Evolutionary conservation across 2,888 invertebrate genomes (phyloP).

Genomic region (Drosophila multiciliata): DNA sequence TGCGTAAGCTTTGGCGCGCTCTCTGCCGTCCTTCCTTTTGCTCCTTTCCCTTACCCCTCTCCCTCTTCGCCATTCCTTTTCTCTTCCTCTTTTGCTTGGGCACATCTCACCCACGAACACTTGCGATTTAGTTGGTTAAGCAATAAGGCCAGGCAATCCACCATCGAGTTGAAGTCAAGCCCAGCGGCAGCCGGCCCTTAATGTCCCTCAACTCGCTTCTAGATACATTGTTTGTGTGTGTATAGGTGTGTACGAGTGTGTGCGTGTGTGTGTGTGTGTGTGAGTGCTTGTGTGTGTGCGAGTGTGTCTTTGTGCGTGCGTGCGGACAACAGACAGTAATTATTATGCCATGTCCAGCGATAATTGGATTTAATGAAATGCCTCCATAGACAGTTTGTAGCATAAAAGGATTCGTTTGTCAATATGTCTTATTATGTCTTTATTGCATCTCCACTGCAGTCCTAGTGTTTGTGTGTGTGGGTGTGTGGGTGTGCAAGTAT

Average conservation of each 20-base stretch:
- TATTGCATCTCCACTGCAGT: conserved; percentile 38
- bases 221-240: conserved; percentile 61
- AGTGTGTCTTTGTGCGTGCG: conserved; percentile 34
- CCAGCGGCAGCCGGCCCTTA: conserved; percentile 40
- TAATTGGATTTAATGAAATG: conserved; percentile 81
- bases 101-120: conserved; percentile 35
- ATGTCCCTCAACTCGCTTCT: conserved; percentile 59
- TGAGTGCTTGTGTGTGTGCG: conserved; percentile 21
- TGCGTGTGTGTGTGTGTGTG: conserved; percentile 29
- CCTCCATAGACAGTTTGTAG: conserved; percentile 46
- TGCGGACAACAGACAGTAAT: conserved; percentile 74
- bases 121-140: conserved; percentile 72
- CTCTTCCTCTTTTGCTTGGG: background rate
- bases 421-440: conserved; percentile 20
- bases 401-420: conserved; percentile 38
- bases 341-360: conserved; percentile 81
- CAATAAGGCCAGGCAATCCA: conserved; percentile 74
- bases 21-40: conserved; percentile 5
- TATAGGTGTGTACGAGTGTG: conserved; percentile 34
- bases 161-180: conserved; percentile 31
- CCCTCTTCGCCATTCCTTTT: background rate
- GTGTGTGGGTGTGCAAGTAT: conserved; percentile 12
- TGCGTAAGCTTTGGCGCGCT: conserved; percentile 47
- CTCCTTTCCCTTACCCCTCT: conserved; percentile 1
- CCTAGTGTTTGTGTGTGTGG: background rate